Percentiles rank a stretch among this genome's conserved stretches.
Conservation (phyloP, 2,797 vertebrate species). For the Rhinatrema bivittatum region DNA sequence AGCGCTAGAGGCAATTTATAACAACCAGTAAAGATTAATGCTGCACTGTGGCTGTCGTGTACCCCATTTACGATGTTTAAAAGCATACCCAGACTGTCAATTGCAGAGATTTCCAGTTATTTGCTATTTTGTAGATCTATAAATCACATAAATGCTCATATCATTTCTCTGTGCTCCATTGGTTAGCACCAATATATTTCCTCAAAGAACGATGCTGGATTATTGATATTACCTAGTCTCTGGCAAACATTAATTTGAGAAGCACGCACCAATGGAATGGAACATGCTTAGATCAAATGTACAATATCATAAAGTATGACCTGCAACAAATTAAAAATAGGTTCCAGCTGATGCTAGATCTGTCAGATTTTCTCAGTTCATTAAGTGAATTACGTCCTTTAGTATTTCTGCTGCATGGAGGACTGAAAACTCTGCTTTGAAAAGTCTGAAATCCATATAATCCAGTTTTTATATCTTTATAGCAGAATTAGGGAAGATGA, state of each 20-base stretch:
- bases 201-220: conserved; percentile 33
- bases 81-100: conserved; percentile 18
- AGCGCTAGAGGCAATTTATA: conserved; percentile 26
- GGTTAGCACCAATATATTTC: conserved; percentile 42
- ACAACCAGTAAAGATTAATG: conserved; percentile 24
- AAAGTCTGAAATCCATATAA: too few relatives aligned
- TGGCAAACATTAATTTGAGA: conserved; percentile 38
- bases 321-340: conserved; percentile 19
- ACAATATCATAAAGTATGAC: conserved; percentile 17
- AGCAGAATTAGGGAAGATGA: too few relatives aligned
- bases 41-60: conserved; percentile 7
- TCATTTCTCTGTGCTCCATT: conserved; percentile 35
- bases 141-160: conserved; percentile 43
- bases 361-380: too few relatives aligned
- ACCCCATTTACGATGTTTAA: conserved; percentile 20
- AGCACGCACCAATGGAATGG: conserved; percentile 8
- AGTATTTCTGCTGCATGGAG: too few relatives aligned
- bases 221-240: conserved; percentile 35
- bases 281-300: conserved; percentile 13
- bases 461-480: too few relatives aligned
- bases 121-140: conserved; percentile 36
- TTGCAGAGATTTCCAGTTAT: conserved; percentile 39
- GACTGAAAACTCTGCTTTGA: too few relatives aligned
- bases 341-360: too few relatives aligned
- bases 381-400: too few relatives aligned